These are phyloP conservation scores for Tenthredo mesomela DNA, from an alignment of 2,888 invertebrate genomes.

Conservation along the genomic window DNA sequence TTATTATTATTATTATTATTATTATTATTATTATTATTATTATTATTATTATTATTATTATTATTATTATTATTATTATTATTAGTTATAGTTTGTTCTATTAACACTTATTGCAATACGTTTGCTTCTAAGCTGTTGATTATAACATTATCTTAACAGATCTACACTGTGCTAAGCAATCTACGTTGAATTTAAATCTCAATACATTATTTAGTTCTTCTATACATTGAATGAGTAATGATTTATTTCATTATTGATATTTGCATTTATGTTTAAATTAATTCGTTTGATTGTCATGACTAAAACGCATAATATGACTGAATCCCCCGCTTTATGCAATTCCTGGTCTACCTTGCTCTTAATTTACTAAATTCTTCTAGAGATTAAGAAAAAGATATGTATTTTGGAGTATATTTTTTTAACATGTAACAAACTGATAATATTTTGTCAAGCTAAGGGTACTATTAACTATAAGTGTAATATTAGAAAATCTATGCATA, in stretches of 20 bases:
- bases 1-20: constrained; percentile 28
- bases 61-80: constrained; percentile 22
- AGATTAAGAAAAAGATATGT: constrained; percentile 19
- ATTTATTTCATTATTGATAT: constrained; percentile 1
- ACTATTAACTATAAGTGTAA: constrained; percentile 22
- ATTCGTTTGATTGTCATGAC: not conserved
- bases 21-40: constrained; percentile 25
- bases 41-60: constrained; percentile 20
- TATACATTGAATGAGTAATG: constrained; percentile 10
- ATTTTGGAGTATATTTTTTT: constrained; percentile 43
- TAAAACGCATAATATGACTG: constrained; percentile 37
- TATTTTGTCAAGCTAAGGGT: constrained; percentile 17
- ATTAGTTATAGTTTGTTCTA: not conserved
- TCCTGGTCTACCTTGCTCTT: not conserved
- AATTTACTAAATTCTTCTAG: not conserved
- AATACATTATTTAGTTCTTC: not conserved
- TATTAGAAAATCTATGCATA: not conserved
- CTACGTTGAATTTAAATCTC: constrained; percentile 1
- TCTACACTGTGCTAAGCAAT: constrained; percentile 2
- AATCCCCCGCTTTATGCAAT: constrained; percentile 29
- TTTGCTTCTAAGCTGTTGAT: constrained; percentile 1
- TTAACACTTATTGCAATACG: not conserved
- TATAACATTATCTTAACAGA: not conserved
- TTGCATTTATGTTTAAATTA: not conserved
- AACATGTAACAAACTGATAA: constrained; percentile 18